These are phyloP conservation scores for Pagrus major DNA, from an alignment of 2,113 vertebrate species.

Conservation along the genomic window DNA sequence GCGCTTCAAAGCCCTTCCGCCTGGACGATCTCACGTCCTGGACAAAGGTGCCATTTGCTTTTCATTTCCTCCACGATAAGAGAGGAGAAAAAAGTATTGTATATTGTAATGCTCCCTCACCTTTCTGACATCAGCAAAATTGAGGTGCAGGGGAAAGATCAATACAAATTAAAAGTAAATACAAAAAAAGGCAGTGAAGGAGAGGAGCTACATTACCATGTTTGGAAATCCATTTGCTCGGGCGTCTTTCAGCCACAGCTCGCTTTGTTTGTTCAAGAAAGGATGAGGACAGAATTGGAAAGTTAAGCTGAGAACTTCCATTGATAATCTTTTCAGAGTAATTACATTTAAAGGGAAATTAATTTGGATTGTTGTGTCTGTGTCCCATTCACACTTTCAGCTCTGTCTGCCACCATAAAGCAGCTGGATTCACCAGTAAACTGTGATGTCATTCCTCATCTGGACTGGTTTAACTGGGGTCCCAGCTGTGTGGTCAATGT, in stretches of 20 bases:
- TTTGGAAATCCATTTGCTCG: constrained; percentile 80
- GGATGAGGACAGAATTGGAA: constrained; percentile 47
- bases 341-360: constrained; percentile 18
- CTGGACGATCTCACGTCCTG: constrained; percentile 78
- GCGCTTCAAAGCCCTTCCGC: constrained; percentile 83
- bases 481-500: constrained; percentile 60
- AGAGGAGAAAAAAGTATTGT: constrained; percentile 82
- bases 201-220: constrained; percentile 64
- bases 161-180: constrained; percentile 94
- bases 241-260: constrained; percentile 64
- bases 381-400: neutral
- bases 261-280: constrained; percentile 73
- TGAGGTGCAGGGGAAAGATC: constrained; percentile 82
- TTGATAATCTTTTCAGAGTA: constrained; percentile 18
- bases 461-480: constrained; percentile 32
- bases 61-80: constrained; percentile 86
- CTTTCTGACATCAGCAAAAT: constrained; percentile 84
- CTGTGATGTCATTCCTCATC: constrained; percentile 50
- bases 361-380: neutral
- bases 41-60: constrained; percentile 90
- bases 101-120: constrained; percentile 87
- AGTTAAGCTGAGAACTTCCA: constrained; percentile 39
- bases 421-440: constrained; percentile 51
- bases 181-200: constrained; percentile 77
- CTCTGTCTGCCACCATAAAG: constrained; percentile 12